Conservation (phyloP, 2,113 vertebrate genomes). For the Hippocampus zosterae region DNA sequence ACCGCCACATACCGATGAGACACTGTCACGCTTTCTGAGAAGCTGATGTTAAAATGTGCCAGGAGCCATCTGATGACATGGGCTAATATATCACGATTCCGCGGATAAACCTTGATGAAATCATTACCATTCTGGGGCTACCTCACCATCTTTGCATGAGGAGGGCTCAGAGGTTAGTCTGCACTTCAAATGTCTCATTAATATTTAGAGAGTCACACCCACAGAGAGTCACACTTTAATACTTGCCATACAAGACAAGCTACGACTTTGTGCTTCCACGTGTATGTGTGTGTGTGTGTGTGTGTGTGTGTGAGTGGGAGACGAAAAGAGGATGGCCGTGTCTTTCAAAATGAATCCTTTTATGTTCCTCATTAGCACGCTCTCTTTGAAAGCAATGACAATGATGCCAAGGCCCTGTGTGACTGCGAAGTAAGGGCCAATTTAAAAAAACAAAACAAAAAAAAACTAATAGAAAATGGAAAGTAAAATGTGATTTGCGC, state of each 20-base stretch:
- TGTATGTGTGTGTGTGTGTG: background rate
- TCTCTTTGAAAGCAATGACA: conserved; percentile 45
- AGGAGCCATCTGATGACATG: background rate
- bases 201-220: conserved; percentile 53
- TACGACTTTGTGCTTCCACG: background rate
- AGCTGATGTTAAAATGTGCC: conserved; percentile 13
- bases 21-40: background rate
- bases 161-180: conserved; percentile 38
- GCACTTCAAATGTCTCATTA: conserved; percentile 58
- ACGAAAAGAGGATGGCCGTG: conserved; percentile 6
- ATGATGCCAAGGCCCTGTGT: conserved; percentile 42
- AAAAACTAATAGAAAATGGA: background rate
- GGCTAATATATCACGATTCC: conserved; percentile 32
- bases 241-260: conserved; percentile 6
- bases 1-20: background rate
- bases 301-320: background rate
- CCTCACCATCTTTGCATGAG: conserved; percentile 56
- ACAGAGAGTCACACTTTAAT: conserved; percentile 32
- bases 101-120: conserved; percentile 22
- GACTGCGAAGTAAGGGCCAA: conserved; percentile 22
- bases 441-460: conserved; percentile 19
- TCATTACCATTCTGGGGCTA: conserved; percentile 41
- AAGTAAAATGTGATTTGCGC: conserved; percentile 13
- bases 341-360: conserved; percentile 44
- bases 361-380: conserved; percentile 45